Evolutionary conservation across 2,797 vertebrate species (phyloP), one percentile per base, ranked within the genome.

Genomic region (Sebastolobus altivelis): DNA sequence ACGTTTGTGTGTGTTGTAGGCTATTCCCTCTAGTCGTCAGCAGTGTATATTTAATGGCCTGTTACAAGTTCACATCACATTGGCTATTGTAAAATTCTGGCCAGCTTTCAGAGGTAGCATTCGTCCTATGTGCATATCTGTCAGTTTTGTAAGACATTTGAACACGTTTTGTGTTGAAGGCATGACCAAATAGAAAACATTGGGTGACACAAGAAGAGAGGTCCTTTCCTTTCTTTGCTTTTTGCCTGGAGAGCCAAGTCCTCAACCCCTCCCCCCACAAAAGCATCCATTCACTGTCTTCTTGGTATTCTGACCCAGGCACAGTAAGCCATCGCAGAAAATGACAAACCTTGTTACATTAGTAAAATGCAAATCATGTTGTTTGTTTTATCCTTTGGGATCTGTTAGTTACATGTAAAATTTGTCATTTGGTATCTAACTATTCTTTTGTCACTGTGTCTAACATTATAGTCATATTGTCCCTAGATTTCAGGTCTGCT

Each of bases 161-260:
- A 92, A 89, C 90, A 94, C 92, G 68, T 85, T 61, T 60, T 76
- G 90, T 94, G 92, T 94, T 96, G 93, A 93, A 94, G 95, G 95
- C 95, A 94, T 97, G 96, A 97, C 96, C 95, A 97, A 96, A 94
- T 93, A 85, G 93, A 93, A 88, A 94, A 92, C 81, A 94, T 88
- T 92, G 93, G 92, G 90, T 90, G 92, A 95, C 89, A 93, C 92
- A 92, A 90, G 84, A 91, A 94, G 87, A 94, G 73, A 92, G 93
- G 92, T 89, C 85, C 91, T 94, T 92, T 92, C 92, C 83, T 89
- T 94, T 95, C 80, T 91, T 94, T 95, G 94, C 92, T 96, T 95
- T 86, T 96, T 93, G 90, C 95, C 94, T 95, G 85, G 93, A 93
- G 92, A 93, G 88, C 87, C 83, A 77, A 88, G 88, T 95, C 92